Base-by-base conservation (phyloP, 1,140 invertebrate species). In the Papilio xuthus region DNA sequence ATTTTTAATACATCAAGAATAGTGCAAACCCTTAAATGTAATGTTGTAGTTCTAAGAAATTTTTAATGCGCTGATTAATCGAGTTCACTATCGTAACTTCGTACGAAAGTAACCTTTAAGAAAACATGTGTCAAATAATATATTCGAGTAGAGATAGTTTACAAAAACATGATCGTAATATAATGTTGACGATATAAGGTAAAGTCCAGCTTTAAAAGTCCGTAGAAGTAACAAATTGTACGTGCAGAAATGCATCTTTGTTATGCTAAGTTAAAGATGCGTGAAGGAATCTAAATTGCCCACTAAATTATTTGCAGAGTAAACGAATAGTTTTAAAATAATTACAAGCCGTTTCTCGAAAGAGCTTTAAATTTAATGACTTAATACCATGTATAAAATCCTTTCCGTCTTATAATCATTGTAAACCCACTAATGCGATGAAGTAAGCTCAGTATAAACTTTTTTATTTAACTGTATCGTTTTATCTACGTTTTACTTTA, bases 181-280 rank as follows among this genome's bases (percentile, higher is more conserved):
- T 53, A 74, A 63, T 1, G 56, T 15, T 67, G 26, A 23, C 4
- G 12, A 67, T 28, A 28, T 28, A 32, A 28, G 60, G 23, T 28
- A 63, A 67, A 67, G 26, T 63, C 4, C 6, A 67, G 26, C 13
- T 67, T 26, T 67, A 28, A 67, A 67, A 28, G 26, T 67, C 26
- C 26, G 4, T 67, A 18, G 23, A 67, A 28, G 8, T 13, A 28
- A 26, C 13, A 67, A 67, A 67, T 67, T 7, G 60, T 67, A 67
- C 60, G 60, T 15, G 60, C 60, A 67, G 60, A 28, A 18, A 67
- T 67, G 60, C 13, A 67, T 26, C 56, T 67, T 28, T 67, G 26
- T 67, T 32, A 67, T 67, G 60, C 60, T 67, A 15, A 67, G 15
- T 20, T 26, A 0, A 60, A 60, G 13, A 28, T 67, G 60, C 60